These are phyloP conservation scores for Conger conger DNA, from an alignment of 2,113 vertebrate species.

Conservation along the genomic window DNA sequence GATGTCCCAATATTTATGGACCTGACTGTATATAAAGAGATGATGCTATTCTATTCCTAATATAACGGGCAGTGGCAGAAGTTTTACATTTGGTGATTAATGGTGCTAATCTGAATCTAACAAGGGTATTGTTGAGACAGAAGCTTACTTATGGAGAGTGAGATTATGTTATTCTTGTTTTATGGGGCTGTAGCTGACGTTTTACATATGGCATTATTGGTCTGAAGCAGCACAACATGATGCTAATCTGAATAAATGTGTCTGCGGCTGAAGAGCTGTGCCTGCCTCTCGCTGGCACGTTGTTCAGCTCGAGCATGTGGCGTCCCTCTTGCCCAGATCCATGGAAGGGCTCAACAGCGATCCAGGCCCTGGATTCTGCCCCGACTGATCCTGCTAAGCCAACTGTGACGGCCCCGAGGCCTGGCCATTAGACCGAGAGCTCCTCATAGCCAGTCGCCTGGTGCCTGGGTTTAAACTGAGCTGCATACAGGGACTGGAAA, in stretches of 20 bases:
- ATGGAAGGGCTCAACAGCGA: constrained; percentile 8
- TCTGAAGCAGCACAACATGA: too few relatives aligned
- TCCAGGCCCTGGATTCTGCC: constrained; percentile 5
- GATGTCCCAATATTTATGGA: too few relatives aligned
- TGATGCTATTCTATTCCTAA: neutral
- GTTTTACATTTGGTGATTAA: too few relatives aligned
- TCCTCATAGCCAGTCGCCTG: neutral
- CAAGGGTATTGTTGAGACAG: neutral
- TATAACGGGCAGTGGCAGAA: too few relatives aligned
- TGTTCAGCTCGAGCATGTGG: neutral
- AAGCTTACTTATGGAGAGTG: neutral
- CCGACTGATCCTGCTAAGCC: constrained; percentile 23
- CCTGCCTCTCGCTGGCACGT: neutral
- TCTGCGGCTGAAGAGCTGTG: neutral
- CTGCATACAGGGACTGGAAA: constrained; percentile 12
- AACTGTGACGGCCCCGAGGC: constrained; percentile 9
- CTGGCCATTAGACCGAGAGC: constrained; percentile 7
- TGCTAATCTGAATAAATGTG: too few relatives aligned
- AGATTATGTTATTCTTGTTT: neutral
- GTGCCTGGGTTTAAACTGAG: constrained; percentile 10
- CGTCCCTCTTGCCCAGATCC: neutral
- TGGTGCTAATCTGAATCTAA: neutral
- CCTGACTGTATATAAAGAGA: too few relatives aligned
- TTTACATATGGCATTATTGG: too few relatives aligned
- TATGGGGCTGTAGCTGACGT: neutral